Evolutionary conservation across 2,888 invertebrate species (phyloP).

Genomic region (Acleris literana): DNA sequence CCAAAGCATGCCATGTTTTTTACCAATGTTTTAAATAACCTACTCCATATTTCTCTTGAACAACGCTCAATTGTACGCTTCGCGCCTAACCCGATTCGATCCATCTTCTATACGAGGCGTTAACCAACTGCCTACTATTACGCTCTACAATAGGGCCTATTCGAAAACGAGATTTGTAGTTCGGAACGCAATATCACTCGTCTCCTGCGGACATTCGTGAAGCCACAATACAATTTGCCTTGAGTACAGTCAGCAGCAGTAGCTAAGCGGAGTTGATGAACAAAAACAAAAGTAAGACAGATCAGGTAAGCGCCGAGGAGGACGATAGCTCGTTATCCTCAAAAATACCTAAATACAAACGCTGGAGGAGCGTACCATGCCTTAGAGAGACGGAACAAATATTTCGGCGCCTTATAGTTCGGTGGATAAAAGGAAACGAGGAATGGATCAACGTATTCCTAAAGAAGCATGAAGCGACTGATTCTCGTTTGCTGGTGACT

Average conservation of each 20-base stretch:
- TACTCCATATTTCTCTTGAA: slow-evolving; percentile 38
- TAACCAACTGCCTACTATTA: slow-evolving; percentile 43
- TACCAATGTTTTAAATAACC: slow-evolving; percentile 42
- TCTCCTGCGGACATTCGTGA: slow-evolving; percentile 63
- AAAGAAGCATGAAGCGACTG: too few species aligned
- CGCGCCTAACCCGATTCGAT: slow-evolving; percentile 48
- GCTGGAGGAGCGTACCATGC: too few species aligned
- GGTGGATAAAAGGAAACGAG: too few species aligned
- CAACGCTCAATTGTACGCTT: slow-evolving; percentile 46
- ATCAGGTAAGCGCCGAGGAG: too few species aligned
- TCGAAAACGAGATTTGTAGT: slow-evolving; percentile 52
- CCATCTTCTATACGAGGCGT: slow-evolving; percentile 39
- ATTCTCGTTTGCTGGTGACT: slow-evolving; percentile 1
- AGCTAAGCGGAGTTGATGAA: too few species aligned
- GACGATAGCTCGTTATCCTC: too few species aligned
- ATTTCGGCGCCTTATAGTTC: too few species aligned
- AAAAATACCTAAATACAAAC: too few species aligned
- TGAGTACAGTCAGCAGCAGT: slow-evolving; percentile 21
- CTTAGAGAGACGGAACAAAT: too few species aligned
- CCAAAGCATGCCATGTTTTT: neutral
- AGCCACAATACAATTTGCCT: slow-evolving; percentile 76
- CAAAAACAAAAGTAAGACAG: too few species aligned
- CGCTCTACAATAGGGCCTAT: slow-evolving; percentile 45
- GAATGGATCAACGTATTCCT: too few species aligned
- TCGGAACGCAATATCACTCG: slow-evolving; percentile 43